phyloP scores from a whole-genome alignment of 1,140 invertebrate genomes.

The Ceratosolen fusciceps region DNA sequence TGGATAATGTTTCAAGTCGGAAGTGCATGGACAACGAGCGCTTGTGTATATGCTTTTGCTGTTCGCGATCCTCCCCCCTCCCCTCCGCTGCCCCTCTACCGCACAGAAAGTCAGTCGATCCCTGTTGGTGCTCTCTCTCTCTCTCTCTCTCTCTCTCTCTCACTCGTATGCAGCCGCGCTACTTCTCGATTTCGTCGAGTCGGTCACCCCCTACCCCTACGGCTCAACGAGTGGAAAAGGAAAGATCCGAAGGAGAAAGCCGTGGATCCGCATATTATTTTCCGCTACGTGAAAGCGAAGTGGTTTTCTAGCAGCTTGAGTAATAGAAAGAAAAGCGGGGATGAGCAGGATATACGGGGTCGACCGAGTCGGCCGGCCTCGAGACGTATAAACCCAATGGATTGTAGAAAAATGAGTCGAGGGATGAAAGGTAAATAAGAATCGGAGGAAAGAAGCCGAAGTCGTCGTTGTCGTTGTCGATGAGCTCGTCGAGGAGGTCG shows the following conservation, averaged over 20 bases:
- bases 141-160: too few species aligned
- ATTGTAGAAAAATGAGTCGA: constrained; percentile 38
- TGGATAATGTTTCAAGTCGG: constrained; percentile 47
- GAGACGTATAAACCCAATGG: not conserved
- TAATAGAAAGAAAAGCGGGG: constrained; percentile 37
- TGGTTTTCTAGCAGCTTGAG: constrained; percentile 24
- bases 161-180: too few species aligned
- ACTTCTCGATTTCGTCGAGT: too few species aligned
- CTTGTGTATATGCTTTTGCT: constrained; percentile 24
- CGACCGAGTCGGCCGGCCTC: not conserved
- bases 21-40: constrained; percentile 33
- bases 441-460: constrained; percentile 52
- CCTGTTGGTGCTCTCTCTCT: too few species aligned
- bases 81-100: too few species aligned
- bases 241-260: not conserved
- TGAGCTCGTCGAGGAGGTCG: too few species aligned
- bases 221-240: not conserved
- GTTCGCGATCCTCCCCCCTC: not conserved
- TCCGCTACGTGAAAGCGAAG: not conserved
- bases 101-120: too few species aligned
- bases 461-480: too few species aligned
- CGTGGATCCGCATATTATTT: constrained; percentile 34
- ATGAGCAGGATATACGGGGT: not conserved
- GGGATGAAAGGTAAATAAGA: constrained; percentile 58
- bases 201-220: too few species aligned